Evolutionary conservation across 2,888 invertebrate genomes (phyloP).

Genomic region (Antitype chi): DNA sequence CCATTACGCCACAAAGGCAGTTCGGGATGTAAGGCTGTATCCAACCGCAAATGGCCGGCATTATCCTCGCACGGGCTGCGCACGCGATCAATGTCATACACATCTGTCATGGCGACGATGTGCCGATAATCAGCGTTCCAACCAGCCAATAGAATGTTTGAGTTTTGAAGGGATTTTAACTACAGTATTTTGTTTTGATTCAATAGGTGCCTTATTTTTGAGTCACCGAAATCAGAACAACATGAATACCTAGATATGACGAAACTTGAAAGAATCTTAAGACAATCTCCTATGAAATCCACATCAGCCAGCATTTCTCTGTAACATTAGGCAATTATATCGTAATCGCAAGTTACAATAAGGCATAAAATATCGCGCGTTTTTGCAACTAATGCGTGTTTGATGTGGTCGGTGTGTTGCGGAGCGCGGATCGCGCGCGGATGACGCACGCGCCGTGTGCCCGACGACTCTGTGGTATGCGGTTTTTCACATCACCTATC

Average conservation of each 20-base stretch:
- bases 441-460: constrained; percentile 70
- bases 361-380: constrained; percentile 35
- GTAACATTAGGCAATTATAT: constrained; percentile 44
- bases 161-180: constrained; percentile 9
- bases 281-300: constrained; percentile 28
- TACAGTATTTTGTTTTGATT: constrained; percentile 1
- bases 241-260: not conserved
- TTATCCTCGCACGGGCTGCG: constrained; percentile 77
- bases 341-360: constrained; percentile 47
- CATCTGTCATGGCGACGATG: constrained; percentile 58
- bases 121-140: constrained; percentile 45
- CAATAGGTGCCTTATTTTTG: constrained; percentile 1
- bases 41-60: constrained; percentile 84
- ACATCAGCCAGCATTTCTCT: constrained; percentile 31
- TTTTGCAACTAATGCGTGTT: constrained; percentile 66
- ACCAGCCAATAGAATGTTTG: constrained; percentile 33
- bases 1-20: constrained; percentile 71
- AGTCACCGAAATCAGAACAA: not conserved
- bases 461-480: constrained; percentile 74
- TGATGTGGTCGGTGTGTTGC: constrained; percentile 67
- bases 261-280: not conserved
- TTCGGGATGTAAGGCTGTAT: constrained; percentile 70
- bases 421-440: constrained; percentile 54
- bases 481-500: constrained; percentile 81
- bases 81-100: constrained; percentile 79